phyloP scores from a whole-genome alignment of 2,888 invertebrate species.

The Tachina grossa region DNA sequence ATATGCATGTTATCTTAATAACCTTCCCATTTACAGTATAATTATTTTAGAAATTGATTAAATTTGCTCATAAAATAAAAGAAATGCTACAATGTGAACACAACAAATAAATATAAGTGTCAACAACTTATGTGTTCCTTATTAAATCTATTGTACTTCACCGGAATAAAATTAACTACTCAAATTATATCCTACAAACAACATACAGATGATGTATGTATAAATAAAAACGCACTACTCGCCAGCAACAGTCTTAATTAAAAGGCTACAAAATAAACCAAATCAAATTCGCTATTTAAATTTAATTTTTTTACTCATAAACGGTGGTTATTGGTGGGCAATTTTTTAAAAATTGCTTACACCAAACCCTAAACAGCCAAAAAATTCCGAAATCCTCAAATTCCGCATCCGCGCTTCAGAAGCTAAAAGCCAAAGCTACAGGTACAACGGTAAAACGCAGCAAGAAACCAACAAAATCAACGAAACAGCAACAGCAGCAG shows the following conservation, averaged over 20 bases:
- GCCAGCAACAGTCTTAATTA: constrained; percentile 12
- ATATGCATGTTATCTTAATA: neutral
- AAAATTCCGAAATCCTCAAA: constrained; percentile 81
- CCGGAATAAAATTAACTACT: constrained; percentile 52
- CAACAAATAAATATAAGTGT: constrained; percentile 51
- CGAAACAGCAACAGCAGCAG: constrained; percentile 48
- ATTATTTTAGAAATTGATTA: neutral
- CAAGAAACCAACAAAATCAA: constrained; percentile 72
- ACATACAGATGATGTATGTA: constrained; percentile 3
- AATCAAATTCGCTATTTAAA: constrained; percentile 1
- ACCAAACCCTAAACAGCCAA: constrained; percentile 75
- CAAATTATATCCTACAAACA: constrained; percentile 31
- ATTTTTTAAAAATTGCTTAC: constrained; percentile 73
- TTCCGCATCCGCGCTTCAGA: constrained; percentile 78
- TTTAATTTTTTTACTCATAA: constrained; percentile 57
- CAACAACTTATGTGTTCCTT: constrained; percentile 52
- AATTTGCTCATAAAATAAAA: neutral
- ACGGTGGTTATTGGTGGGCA: constrained; percentile 76
- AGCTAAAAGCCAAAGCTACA: constrained; percentile 81
- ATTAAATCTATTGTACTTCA: constrained; percentile 34
- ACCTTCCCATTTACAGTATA: constrained; percentile 27
- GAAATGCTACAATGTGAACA: constrained; percentile 42
- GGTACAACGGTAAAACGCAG: constrained; percentile 76
- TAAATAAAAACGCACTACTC: constrained; percentile 47
- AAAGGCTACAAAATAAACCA: constrained; percentile 6